Conservation (phyloP, 2,888 invertebrate genomes). For the Cyclophora punctaria region DNA sequence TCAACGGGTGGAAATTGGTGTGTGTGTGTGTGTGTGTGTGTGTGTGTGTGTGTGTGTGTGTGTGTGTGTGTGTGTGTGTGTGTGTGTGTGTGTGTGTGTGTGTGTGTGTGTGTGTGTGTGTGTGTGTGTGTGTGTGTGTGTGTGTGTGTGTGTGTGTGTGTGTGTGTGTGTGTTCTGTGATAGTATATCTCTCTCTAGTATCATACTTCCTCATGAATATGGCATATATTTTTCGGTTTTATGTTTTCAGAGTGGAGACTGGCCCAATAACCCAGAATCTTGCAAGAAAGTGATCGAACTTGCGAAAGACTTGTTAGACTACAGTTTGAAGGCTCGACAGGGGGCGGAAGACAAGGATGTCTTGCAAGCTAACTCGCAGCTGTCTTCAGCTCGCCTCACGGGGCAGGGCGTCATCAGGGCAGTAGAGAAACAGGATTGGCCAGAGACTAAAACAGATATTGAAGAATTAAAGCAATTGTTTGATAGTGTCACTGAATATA, state of each 20-base stretch:
- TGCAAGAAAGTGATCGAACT: constrained; percentile 76
- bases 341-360: constrained; percentile 63
- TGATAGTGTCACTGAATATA: constrained; percentile 54
- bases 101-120: no score
- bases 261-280: constrained; percentile 74
- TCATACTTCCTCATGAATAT: no score
- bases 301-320: constrained; percentile 77
- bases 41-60: no score
- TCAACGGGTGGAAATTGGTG: neutral
- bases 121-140: no score
- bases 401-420: constrained; percentile 73
- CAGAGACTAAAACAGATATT: constrained; percentile 45
- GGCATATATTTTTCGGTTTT: neutral
- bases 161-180: neutral
- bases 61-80: no score
- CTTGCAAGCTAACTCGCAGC: constrained; percentile 69
- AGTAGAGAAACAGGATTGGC: constrained; percentile 60
- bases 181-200: no score
- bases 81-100: no score
- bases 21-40: no score
- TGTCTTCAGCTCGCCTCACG: constrained; percentile 76
- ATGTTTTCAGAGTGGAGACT: constrained; percentile 54
- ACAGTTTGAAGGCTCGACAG: constrained; percentile 70
- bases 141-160: no score
- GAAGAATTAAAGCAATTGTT: constrained; percentile 44